Percentiles rank a stretch among this genome's conserved stretches.
phyloP scores from a whole-genome alignment of 2,888 invertebrate genomes.

The Pristionchus japonicus region DNA sequence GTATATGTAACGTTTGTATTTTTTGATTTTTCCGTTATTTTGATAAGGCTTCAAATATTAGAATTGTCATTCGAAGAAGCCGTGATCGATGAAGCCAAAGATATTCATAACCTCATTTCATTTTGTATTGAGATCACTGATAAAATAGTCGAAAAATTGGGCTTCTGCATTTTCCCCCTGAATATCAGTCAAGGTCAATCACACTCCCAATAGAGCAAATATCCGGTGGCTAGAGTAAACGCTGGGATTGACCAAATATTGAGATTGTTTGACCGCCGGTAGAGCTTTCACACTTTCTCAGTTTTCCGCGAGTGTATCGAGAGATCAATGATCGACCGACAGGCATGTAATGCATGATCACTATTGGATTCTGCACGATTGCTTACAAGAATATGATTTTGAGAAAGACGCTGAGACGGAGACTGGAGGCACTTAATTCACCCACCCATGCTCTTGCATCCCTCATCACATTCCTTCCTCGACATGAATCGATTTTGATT shows the following conservation, averaged over 20 bases:
- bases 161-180: neutral
- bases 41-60: neutral
- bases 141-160: neutral
- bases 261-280: neutral
- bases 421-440: no score
- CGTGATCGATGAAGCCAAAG: no score
- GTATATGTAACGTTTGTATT: no score
- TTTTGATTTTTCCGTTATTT: neutral
- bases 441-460: slow-evolving; percentile 42
- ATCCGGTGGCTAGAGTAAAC: slow-evolving; percentile 19
- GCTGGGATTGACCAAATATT: neutral
- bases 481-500: slow-evolving; percentile 45
- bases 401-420: no score
- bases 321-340: neutral
- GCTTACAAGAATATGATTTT: no score
- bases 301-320: neutral
- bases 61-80: no score
- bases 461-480: slow-evolving; percentile 42
- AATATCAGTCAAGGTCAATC: neutral
- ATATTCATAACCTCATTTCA: no score
- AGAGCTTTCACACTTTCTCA: slow-evolving; percentile 10
- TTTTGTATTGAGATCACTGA: no score
- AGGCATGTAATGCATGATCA: neutral
- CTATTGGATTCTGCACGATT: no score
- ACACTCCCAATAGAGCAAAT: neutral